Base-by-base conservation (phyloP, 1,140 invertebrate genomes). In the Lordiphosa collinella region DNA sequence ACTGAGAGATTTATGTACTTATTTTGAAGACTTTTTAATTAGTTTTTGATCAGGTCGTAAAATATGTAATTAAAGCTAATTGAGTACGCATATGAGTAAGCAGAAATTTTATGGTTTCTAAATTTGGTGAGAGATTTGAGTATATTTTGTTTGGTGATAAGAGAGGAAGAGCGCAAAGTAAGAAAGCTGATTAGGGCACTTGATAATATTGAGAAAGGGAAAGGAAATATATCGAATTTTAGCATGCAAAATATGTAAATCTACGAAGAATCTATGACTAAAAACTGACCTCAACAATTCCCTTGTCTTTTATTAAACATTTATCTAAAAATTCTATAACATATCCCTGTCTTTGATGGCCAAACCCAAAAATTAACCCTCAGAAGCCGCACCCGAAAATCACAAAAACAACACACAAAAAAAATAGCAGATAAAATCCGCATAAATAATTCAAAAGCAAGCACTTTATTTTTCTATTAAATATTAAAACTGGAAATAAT, bases 1-100 rank as follows among this genome's bases (percentile, higher is more conserved):
- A 78, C 59, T 75, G 71, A 75, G 41, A 67, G 56, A 75, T 82
- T 82, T 78, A 78, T 78, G 51, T 59, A 72, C 8, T 31, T 52
- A 31, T 62, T n/a, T 60, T 62, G 44, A 57, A 55, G 38, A 65
- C 41, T 53, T 62, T 79, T 63, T 79, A 68, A 79, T 79, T 79
- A 57, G 31, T 43, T 51, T 50, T 66, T 56, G 34, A 53, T 64
- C 34, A 13, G n/a, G 35, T 3, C 18, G 12, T 38, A 47, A 36
- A 61, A 43, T 2, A 16, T 35, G 25, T 35, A 48, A 48, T 48
- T 48, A 55, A 55, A 16, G 10, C 31, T 22, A 49, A 49, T 51
- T 13, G 7, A 2, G 10, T 14, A 9, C 11, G 10, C 13, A n/a
- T n/a, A n/a, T n/a, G n/a, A n/a, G n/a, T n/a, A n/a, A 50, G 35